phyloP scores from a whole-genome alignment of 1,140 invertebrate genomes.

The Leptopilina boulardi region DNA sequence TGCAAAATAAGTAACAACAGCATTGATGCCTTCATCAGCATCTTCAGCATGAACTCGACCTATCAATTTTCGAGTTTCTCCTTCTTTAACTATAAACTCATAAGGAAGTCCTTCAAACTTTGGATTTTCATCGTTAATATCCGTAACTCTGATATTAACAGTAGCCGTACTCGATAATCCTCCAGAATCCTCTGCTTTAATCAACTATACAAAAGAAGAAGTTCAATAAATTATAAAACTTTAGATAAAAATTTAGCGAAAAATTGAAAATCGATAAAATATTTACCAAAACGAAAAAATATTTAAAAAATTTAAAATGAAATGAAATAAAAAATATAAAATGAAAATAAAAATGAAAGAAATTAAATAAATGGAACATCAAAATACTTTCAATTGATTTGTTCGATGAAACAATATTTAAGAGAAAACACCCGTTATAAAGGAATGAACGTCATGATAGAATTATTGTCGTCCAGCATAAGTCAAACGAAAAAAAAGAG shows the following conservation, averaged over 20 bases:
- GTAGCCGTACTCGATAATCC: conserved; percentile 88
- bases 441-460: not conserved
- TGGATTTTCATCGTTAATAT: conserved; percentile 93
- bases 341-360: no score
- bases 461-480: not conserved
- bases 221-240: not conserved
- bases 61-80: conserved; percentile 80
- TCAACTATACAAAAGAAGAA: conserved; percentile 78
- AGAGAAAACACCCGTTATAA: not conserved
- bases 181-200: conserved; percentile 90
- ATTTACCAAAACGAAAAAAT: no score
- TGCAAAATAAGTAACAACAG: conserved; percentile 82
- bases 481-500: not conserved
- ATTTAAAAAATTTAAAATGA: no score
- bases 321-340: no score
- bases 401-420: not conserved
- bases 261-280: no score
- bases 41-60: conserved; percentile 90
- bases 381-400: no score
- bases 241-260: not conserved
- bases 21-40: conserved; percentile 84
- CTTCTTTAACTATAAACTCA: conserved; percentile 89
- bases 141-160: conserved; percentile 91
- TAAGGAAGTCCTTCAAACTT: conserved; percentile 88
- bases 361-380: no score